These are phyloP conservation scores for Chrysogorgia sp. DNA, from an alignment of 92 coral and sea anemone species.

Conservation along the genomic window DNA sequence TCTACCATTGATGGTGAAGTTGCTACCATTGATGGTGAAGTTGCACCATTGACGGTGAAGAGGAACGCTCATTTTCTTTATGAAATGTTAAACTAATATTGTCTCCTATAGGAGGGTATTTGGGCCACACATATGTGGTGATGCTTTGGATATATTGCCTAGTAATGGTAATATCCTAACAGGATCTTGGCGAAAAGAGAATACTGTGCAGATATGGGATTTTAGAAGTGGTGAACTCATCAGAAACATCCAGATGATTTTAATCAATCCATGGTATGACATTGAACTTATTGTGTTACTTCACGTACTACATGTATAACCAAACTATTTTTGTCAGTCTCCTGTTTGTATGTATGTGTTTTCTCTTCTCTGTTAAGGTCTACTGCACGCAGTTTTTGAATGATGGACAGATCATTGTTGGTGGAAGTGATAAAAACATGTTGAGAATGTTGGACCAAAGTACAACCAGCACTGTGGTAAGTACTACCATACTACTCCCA, in stretches of 20 bases:
- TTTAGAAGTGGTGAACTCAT: constrained; percentile 79
- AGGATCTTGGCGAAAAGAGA: constrained; percentile 92
- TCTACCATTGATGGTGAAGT: too few species aligned
- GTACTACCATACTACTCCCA: too few species aligned
- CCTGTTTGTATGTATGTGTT: background rate
- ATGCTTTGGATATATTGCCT: constrained; percentile 83
- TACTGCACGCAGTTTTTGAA: constrained; percentile 95
- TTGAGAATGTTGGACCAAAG: constrained; percentile 86
- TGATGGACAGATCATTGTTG: constrained; percentile 82
- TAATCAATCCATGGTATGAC: constrained; percentile 80
- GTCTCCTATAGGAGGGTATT: constrained; percentile 71
- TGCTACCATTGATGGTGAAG: too few species aligned
- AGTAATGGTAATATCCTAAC: constrained; percentile 74
- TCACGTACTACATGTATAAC: background rate
- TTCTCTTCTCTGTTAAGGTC: constrained; percentile 54
- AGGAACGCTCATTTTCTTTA: too few species aligned
- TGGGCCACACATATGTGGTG: constrained; percentile 99
- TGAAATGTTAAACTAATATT: too few species aligned
- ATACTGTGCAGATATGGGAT: constrained; percentile 92
- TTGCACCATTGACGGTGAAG: too few species aligned
- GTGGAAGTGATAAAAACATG: constrained; percentile 94
- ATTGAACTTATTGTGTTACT: background rate
- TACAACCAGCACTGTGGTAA: constrained; percentile 51
- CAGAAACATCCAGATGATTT: constrained; percentile 77
- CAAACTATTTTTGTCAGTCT: background rate